A percentile compares a stretch with the other conserved stretches of the same genome.
These are phyloP conservation scores for Tringa solitaria DNA, from an alignment of 2,113 vertebrate genomes.

Conservation along the genomic window DNA sequence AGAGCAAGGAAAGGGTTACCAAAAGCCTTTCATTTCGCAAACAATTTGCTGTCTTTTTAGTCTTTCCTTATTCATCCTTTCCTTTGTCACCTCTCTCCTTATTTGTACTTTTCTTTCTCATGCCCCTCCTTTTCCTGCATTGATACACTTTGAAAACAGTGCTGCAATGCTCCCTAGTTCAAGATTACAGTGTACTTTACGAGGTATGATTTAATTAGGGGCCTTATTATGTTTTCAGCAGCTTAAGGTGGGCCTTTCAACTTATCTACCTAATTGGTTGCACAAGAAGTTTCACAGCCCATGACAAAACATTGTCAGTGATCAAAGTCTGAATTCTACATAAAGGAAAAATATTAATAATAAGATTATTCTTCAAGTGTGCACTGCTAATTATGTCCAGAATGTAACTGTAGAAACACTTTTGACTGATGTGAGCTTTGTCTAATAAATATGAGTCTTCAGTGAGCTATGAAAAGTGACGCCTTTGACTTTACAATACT, in stretches of 20 bases:
- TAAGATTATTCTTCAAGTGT: slow-evolving; percentile 81
- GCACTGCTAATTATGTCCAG: slow-evolving; percentile 80
- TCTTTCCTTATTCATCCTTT: slow-evolving; percentile 68
- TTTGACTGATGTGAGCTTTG: slow-evolving; percentile 78
- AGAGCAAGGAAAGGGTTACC: slow-evolving; percentile 66
- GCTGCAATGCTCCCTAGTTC: slow-evolving; percentile 76
- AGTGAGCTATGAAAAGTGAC: slow-evolving; percentile 69
- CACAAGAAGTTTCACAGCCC: slow-evolving; percentile 83
- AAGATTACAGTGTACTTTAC: slow-evolving; percentile 81
- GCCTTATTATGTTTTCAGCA: slow-evolving; percentile 86
- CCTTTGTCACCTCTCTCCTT: slow-evolving; percentile 55
- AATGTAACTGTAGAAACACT: slow-evolving; percentile 77
- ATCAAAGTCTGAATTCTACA: slow-evolving; percentile 85
- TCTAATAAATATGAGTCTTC: slow-evolving; percentile 75
- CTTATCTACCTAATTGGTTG: slow-evolving; percentile 87
- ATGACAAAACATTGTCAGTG: slow-evolving; percentile 87
- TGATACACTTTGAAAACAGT: slow-evolving; percentile 74
- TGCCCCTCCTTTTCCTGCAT: slow-evolving; percentile 70
- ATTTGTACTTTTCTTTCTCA: slow-evolving; percentile 62
- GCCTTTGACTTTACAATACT: slow-evolving; percentile 55
- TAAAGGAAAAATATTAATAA: slow-evolving; percentile 85
- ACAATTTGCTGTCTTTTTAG: slow-evolving; percentile 38
- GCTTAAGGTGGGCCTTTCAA: slow-evolving; percentile 84
- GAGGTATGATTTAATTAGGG: slow-evolving; percentile 86
- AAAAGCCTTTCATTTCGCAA: slow-evolving; percentile 37